Evolutionary conservation across 2,797 vertebrate genomes (phyloP).

Genomic region (Acridotheres tristis): DNA sequence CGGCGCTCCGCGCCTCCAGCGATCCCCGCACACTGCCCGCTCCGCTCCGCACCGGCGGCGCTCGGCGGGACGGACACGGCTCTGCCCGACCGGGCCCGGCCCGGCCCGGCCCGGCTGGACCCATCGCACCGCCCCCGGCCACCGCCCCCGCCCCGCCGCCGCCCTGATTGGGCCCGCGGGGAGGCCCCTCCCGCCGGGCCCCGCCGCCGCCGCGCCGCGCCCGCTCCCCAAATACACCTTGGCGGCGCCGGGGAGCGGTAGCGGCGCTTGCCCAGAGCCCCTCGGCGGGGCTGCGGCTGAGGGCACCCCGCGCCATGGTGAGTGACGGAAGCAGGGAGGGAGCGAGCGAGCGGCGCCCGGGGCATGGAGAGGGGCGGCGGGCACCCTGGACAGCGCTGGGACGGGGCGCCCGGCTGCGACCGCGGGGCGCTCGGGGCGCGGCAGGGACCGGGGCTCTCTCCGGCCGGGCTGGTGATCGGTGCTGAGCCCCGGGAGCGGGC

Average conservation of each 20-base stretch:
- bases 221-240: slow-evolving; percentile 28
- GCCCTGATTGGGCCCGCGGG: slow-evolving; percentile 1
- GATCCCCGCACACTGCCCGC: fast-evolving
- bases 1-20: too few relatives aligned
- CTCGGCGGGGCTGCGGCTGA: not conserved
- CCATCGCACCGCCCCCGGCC: not conserved
- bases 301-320: not conserved
- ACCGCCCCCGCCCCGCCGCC: not conserved
- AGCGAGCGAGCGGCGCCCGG: not conserved
- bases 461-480: not conserved
- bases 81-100: not conserved
- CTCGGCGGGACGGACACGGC: not conserved
- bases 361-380: not conserved
- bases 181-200: not conserved
- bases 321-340: not conserved
- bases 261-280: not conserved
- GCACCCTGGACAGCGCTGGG: slow-evolving; percentile 53
- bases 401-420: not conserved
- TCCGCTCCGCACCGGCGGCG: not conserved
- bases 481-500: not conserved
- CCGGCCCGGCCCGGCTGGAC: not conserved
- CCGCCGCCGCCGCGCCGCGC: not conserved
- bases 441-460: not conserved
- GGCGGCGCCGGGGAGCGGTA: not conserved
- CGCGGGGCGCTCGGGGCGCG: not conserved